Evolutionary conservation across 1,140 invertebrate species (phyloP), one percentile per base, ranked within the genome.

Genomic region (Aphidius ervi): DNA sequence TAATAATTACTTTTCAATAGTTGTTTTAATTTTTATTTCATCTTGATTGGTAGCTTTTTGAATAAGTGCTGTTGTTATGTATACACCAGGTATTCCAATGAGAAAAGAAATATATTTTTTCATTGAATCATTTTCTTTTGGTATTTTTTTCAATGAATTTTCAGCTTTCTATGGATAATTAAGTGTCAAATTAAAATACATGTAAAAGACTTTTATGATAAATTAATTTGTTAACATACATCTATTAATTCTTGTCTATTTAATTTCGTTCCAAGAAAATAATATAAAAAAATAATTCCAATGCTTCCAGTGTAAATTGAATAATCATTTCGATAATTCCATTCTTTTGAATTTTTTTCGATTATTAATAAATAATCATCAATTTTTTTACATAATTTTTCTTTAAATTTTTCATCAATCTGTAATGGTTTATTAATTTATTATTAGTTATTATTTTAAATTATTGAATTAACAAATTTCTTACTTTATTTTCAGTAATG

Each of bases 281-380:
- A 77, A 67, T 82, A 81, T n/a, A 84, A 65, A 42, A 82, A 75
- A 48, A 84, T 81, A 61, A 84, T 79, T 42, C 85, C 83, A 59
- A 80, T 64, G 53, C 63, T 72, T 59, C 83, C 83, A 10, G 82
- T 84, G 46, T 84, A 84, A 37, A 84, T 64, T 5, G 82, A 81
- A 62, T 67, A 70, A 68, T 85, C 82, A 50, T 72, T 50, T 9
- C 39, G 45, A 9, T 59, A 59, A 6, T 58, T 63, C 74, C 75
- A 78, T 55, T 67, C 8, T 40, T 59, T 65, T 59, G 74, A 65
- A 39, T 68, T 66, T 10, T 57, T 60, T 61, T 77, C 64, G 6
- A 80, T 63, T 7, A 45, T 61, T 6, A 66, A 7, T 6, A 76
- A 40, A 16, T 75, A 63, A 50, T 39, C 52, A n/a, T 72, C 66